Percentiles rank a stretch among this genome's conserved stretches.
Evolutionary conservation across 2,888 invertebrate species (phyloP).

Genomic region (Thymelicus lineola): DNA sequence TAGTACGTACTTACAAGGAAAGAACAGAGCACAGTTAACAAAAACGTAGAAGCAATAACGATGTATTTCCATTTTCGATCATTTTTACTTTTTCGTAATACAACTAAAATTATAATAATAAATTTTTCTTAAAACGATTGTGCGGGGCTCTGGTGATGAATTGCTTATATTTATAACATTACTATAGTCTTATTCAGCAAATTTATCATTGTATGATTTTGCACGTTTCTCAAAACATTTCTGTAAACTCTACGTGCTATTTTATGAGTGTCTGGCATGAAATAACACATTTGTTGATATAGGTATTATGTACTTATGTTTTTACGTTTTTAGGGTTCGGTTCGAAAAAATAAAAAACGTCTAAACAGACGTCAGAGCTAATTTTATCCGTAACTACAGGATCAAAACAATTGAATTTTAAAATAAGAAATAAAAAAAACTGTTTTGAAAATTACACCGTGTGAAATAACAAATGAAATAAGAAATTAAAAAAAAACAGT

Average conservation of each 20-base stretch:
- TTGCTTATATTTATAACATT: conserved; percentile 55
- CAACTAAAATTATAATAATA: conserved; percentile 49
- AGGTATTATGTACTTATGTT: too few species aligned
- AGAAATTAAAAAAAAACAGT: too few species aligned
- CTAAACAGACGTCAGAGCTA: too few species aligned
- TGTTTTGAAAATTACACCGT: too few species aligned
- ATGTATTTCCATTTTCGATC: conserved; percentile 75
- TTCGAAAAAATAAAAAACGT: too few species aligned
- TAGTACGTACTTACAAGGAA: conserved; percentile 53
- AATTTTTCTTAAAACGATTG: conserved; percentile 46
- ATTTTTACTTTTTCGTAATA: conserved; percentile 61
- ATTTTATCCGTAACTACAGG: too few species aligned
- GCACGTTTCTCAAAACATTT: conserved; percentile 15
- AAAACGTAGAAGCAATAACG: conserved; percentile 58
- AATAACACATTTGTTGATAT: too few species aligned
- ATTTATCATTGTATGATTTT: background rate
- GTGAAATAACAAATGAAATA: too few species aligned
- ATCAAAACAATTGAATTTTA: too few species aligned
- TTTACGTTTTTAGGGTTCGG: too few species aligned
- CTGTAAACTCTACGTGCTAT: conserved; percentile 1
- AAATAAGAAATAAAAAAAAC: too few species aligned
- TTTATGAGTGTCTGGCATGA: background rate
- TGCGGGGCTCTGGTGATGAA: conserved; percentile 43
- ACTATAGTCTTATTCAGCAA: conserved; percentile 16
- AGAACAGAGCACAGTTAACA: conserved; percentile 62